Evolutionary conservation across 2,113 vertebrate species (phyloP).

Genomic region (Phylloscopus trochiloides): DNA sequence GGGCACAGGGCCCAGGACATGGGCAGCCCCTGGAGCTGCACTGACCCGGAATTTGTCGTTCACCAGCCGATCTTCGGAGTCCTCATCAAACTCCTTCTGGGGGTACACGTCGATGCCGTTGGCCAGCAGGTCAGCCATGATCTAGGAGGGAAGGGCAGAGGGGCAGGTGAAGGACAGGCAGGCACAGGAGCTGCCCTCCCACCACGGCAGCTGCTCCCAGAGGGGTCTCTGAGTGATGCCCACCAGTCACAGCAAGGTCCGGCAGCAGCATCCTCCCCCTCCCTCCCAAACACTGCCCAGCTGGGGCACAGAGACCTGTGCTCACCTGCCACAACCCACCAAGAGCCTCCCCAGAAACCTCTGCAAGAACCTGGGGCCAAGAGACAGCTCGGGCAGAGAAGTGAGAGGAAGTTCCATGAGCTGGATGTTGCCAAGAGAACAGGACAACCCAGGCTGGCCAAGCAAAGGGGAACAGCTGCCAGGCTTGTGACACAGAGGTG

Average conservation of each 20-base stretch:
- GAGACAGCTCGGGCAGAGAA: background rate
- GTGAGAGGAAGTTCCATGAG: background rate
- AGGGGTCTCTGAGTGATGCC: background rate
- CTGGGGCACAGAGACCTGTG: background rate
- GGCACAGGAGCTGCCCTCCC: background rate
- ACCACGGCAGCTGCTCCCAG: background rate
- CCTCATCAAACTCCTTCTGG: constrained; percentile 97
- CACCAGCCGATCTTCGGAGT: constrained; percentile 89
- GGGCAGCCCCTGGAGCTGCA: background rate
- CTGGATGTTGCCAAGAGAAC: background rate
- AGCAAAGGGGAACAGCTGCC: background rate
- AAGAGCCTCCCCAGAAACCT: background rate
- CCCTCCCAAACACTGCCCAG: background rate
- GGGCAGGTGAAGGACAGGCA: background rate
- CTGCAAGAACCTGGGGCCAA: background rate
- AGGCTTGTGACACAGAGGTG: background rate
- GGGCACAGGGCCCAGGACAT: background rate
- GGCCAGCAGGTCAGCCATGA: constrained; percentile 88
- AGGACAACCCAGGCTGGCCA: background rate
- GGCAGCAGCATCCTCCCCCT: background rate
- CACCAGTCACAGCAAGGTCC: background rate
- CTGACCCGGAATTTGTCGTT: constrained; percentile 96
- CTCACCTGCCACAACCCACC: background rate
- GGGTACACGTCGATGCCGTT: constrained; percentile 94
- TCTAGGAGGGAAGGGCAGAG: constrained; percentile 71